phyloP scores from a whole-genome alignment of 2,888 invertebrate genomes.

The Parnassius orleans region DNA sequence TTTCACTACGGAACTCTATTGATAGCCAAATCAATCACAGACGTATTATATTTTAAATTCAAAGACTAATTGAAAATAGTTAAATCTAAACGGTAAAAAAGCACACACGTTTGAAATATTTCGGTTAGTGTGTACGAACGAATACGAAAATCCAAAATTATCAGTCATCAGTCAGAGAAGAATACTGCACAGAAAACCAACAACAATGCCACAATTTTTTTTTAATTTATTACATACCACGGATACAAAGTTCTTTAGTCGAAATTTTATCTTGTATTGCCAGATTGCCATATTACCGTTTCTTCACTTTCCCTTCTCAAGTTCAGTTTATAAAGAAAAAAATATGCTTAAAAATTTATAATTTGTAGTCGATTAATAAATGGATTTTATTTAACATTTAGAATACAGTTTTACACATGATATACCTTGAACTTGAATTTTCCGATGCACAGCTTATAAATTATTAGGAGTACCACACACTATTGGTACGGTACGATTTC shows the following conservation, averaged over 20 bases:
- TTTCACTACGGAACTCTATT: slow-evolving; percentile 62
- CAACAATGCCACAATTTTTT: slow-evolving; percentile 44
- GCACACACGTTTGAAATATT: slow-evolving; percentile 57
- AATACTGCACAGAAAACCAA: slow-evolving; percentile 13
- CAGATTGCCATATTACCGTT: slow-evolving; percentile 37
- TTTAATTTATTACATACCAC: no score
- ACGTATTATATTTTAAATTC: slow-evolving; percentile 38
- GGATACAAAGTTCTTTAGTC: no score
- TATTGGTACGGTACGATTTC: no score
- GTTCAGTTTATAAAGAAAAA: not conserved
- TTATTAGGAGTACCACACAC: no score
- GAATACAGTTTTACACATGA: not conserved
- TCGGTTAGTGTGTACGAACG: slow-evolving; percentile 48
- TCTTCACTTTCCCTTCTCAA: slow-evolving; percentile 18
- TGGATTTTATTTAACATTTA: not conserved
- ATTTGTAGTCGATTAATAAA: not conserved
- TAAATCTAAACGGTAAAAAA: slow-evolving; percentile 43
- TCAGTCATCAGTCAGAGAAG: slow-evolving; percentile 40
- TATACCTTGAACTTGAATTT: no score
- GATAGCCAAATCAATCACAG: slow-evolving; percentile 75
- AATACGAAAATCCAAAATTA: slow-evolving; percentile 59
- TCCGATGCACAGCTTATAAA: no score
- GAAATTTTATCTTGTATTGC: slow-evolving; percentile 49
- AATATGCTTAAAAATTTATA: slow-evolving; percentile 17
- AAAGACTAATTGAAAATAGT: slow-evolving; percentile 45